These are phyloP conservation scores for Hipposideros larvatus DNA, from an alignment of 2,797 vertebrate species.

Conservation along the genomic window DNA sequence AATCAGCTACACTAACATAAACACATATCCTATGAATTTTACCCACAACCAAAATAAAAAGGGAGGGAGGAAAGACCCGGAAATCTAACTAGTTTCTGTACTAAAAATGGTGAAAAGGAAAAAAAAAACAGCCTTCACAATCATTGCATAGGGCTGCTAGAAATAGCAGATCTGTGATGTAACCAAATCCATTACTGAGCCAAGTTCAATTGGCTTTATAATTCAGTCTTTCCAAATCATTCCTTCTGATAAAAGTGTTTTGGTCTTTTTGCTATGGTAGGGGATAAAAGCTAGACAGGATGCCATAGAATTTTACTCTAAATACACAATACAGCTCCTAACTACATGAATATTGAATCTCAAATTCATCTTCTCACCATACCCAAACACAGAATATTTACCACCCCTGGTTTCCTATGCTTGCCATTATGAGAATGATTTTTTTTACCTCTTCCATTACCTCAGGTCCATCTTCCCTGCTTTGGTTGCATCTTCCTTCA, in stretches of 20 bases:
- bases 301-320: not conserved
- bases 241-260: not conserved
- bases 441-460: not conserved
- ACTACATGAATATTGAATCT: not conserved
- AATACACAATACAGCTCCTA: not conserved
- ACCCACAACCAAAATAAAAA: not conserved
- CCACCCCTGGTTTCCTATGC: not conserved
- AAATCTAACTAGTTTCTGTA: not conserved
- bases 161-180: not conserved
- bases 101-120: not conserved
- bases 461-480: not conserved
- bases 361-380: not conserved
- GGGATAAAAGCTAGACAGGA: not conserved
- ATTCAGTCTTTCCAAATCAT: not conserved
- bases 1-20: not conserved
- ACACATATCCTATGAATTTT: not conserved
- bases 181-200: not conserved
- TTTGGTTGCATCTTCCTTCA: not conserved
- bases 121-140: not conserved
- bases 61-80: not conserved
- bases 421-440: not conserved
- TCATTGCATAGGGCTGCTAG: not conserved
- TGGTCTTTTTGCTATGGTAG: not conserved
- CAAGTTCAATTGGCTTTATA: not conserved
- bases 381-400: not conserved